A percentile compares a stretch with the other conserved stretches of the same genome.
Conservation (phyloP, 2,888 invertebrate genomes). For the Macaria notata region DNA sequence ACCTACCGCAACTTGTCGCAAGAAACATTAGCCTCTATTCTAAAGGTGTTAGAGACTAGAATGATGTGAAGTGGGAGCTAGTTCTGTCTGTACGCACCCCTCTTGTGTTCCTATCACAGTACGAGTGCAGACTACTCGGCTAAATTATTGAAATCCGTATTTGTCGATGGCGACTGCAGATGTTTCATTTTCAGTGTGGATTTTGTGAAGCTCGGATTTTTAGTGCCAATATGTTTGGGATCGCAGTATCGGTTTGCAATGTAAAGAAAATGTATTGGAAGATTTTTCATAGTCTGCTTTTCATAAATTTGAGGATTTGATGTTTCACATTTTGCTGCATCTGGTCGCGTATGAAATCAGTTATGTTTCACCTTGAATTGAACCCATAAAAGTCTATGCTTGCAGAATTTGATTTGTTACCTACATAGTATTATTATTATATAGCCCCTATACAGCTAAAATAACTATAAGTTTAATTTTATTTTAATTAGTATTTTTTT, state of each 20-base stretch:
- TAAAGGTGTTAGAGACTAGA: slow-evolving; percentile 11
- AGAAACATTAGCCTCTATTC: slow-evolving; percentile 13
- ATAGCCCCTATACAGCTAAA: no score
- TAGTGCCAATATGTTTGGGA: slow-evolving; percentile 17
- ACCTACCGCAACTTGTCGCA: slow-evolving; percentile 15
- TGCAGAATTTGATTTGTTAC: no score
- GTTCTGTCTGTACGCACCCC: slow-evolving; percentile 39
- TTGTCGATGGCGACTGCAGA: slow-evolving; percentile 45
- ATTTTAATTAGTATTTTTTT: no score
- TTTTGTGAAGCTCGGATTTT: slow-evolving; percentile 19
- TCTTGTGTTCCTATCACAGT: slow-evolving; percentile 49
- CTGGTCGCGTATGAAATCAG: no score
- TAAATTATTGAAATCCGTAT: slow-evolving; percentile 58
- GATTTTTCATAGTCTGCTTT: slow-evolving; percentile 35
- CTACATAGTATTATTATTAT: no score
- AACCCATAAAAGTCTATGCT: no score
- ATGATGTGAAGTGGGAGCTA: slow-evolving; percentile 3
- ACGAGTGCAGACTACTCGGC: slow-evolving; percentile 47
- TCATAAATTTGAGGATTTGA: slow-evolving; percentile 45
- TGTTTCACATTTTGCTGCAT: slow-evolving; percentile 30
- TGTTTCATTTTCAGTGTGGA: slow-evolving; percentile 38
- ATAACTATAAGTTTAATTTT: no score
- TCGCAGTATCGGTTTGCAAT: slow-evolving; percentile 5
- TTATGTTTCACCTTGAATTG: no score
- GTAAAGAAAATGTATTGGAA: slow-evolving; percentile 25